Base-by-base conservation (phyloP, 1,140 invertebrate genomes). In the Zaprionus ornatus region DNA sequence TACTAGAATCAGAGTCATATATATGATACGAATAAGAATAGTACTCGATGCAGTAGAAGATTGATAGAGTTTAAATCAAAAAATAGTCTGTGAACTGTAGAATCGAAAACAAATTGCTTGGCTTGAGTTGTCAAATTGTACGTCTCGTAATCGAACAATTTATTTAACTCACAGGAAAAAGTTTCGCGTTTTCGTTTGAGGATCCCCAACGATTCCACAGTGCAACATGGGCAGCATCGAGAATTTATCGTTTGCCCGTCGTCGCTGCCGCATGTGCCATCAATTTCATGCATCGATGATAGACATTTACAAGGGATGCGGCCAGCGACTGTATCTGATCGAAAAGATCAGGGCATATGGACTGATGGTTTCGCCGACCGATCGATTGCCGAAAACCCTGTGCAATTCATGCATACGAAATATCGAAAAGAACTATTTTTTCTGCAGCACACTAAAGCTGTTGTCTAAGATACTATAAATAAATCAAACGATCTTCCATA, bases 161-260 rank as follows among this genome's bases (percentile, higher is more conserved):
- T 40, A 40, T 40, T 40, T 40, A n/a, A n/a, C 1, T 40, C 13
- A 5, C n/a, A 23, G 15, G 27, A 59, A 59, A 59, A 15, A 42
- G 5, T 2, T 21, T 48, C 1, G 2, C 21, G 3, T 48, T 29
- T 29, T 29, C 9, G 29, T 29, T 29, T 29, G 6, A 19, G 21
- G 3, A 40, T 57, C 9, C 12, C 12, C 57, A n/a, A 17, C 9
- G 9, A n/a, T 60, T 37, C 9, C 37, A 23, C 15, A 21, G 17
- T 21, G 45, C 59, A 42, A 17, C 15, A 61, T 61, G 60, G 60
- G 42, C 23, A 63, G 60, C 45, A 50, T 63, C 2, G 27, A 48
- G 13, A 15, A 23, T 12, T 25, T 13, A 4, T 25, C 45, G 3
- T 50, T 50, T 2, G 25, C 27, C 13, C 61, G 42, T 1, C 45